Conservation (phyloP, 2,113 vertebrate species). For the Myodes glareolus region DNA sequence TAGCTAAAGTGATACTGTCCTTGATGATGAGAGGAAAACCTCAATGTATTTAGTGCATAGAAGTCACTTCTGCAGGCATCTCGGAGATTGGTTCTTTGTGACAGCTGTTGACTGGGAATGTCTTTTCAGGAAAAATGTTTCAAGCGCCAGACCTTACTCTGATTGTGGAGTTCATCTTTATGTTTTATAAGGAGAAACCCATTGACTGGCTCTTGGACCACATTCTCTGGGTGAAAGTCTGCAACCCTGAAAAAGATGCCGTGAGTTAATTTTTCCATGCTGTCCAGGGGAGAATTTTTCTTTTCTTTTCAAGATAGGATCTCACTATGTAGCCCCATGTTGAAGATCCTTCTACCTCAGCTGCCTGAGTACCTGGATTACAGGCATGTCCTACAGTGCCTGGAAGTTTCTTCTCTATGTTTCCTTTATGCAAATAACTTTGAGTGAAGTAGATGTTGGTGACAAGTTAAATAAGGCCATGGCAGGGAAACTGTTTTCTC, state of each 20-base stretch:
- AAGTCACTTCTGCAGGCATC: neutral
- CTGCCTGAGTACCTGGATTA: neutral
- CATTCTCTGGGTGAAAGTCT: constrained; percentile 99
- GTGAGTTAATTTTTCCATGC: constrained; percentile 87
- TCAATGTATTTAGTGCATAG: no score
- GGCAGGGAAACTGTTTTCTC: neutral
- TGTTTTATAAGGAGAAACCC: constrained; percentile 99
- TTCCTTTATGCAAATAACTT: neutral
- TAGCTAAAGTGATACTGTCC: neutral
- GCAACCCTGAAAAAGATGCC: constrained; percentile 98
- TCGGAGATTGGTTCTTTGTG: constrained; percentile 54
- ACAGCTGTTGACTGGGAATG: constrained; percentile 68
- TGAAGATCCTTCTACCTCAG: neutral
- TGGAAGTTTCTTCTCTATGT: neutral
- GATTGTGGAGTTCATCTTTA: constrained; percentile 99
- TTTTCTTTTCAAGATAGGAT: neutral
- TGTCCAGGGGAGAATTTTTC: neutral
- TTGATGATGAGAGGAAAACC: neutral
- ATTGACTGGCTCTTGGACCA: constrained; percentile 99
- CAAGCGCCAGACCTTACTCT: constrained; percentile 97
- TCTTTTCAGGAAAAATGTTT: constrained; percentile 97
- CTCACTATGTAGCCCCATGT: neutral
- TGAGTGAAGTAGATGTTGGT: neutral
- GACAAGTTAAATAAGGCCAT: neutral
- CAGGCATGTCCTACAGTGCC: neutral